Evolutionary conservation across 2,888 invertebrate species (phyloP).

Genomic region (Pheosia tremula): DNA sequence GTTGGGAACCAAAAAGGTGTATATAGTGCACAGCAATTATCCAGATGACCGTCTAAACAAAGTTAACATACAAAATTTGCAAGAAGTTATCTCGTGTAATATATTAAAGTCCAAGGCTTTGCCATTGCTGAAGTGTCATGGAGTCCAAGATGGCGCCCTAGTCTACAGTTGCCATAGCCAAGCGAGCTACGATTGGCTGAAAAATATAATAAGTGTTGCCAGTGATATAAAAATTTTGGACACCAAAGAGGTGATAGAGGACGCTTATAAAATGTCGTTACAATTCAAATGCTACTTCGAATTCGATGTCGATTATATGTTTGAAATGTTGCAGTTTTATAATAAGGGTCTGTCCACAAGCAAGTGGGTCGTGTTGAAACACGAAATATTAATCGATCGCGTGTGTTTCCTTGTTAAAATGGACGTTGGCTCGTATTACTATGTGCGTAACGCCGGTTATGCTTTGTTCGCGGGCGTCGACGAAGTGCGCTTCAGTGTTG

Average conservation of each 20-base stretch:
- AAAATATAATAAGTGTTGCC: constrained; percentile 27
- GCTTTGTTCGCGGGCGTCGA: constrained; percentile 58
- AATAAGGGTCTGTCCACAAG: constrained; percentile 48
- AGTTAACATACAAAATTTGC: constrained; percentile 18
- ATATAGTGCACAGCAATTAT: constrained; percentile 33
- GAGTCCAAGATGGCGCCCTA: constrained; percentile 52
- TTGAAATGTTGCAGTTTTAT: constrained; percentile 50
- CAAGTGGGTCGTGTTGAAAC: constrained; percentile 47
- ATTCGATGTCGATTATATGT: constrained; percentile 36
- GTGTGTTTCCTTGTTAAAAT: constrained; percentile 41
- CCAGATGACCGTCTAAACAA: constrained; percentile 27
- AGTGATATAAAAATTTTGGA: constrained; percentile 28
- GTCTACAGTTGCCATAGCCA: constrained; percentile 58
- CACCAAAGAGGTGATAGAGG: constrained; percentile 11
- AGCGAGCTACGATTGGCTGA: constrained; percentile 42
- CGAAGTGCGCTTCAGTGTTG: constrained; percentile 47
- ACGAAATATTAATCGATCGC: constrained; percentile 23
- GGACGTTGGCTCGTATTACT: constrained; percentile 49
- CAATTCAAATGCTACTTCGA: constrained; percentile 41
- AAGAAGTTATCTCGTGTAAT: constrained; percentile 29
- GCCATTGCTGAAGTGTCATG: constrained; percentile 59
- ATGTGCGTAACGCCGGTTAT: constrained; percentile 46
- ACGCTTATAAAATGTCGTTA: constrained; percentile 38
- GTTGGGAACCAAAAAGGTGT: constrained; percentile 19
- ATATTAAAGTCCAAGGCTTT: constrained; percentile 39